Percentiles rank a stretch among this genome's conserved stretches.
Evolutionary conservation across 1,140 invertebrate genomes (phyloP).

Genomic region (Caenorhabditis briggsae): DNA sequence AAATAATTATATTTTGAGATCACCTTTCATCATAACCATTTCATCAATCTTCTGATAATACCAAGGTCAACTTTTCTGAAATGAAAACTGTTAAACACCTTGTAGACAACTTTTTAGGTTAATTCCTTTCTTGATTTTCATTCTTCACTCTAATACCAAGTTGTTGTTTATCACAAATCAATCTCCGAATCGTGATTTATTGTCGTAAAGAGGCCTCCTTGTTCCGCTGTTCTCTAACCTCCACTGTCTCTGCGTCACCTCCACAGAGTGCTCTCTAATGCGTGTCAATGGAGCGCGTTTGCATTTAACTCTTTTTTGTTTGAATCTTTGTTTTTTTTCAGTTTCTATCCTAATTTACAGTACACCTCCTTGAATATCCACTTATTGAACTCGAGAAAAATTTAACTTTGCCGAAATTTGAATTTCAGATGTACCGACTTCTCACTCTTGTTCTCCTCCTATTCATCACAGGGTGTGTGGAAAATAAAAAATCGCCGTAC

Average conservation of each 20-base stretch:
- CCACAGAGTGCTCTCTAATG: background rate
- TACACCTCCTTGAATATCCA: too few relatives aligned
- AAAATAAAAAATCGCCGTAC: conserved; percentile 10
- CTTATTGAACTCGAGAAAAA: background rate
- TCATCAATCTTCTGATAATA: too few relatives aligned
- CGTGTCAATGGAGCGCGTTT: background rate
- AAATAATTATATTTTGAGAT: too few relatives aligned
- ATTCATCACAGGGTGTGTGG: background rate
- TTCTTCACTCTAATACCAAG: background rate
- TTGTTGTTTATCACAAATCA: background rate
- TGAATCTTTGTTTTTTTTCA: background rate
- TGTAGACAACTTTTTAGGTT: background rate
- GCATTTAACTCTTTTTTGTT: background rate
- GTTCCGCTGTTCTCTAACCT: conserved; percentile 13
- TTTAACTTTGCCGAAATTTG: too few relatives aligned
- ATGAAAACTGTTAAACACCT: background rate
- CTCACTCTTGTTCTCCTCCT: background rate
- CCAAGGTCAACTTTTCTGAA: background rate
- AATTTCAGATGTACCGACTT: conserved; percentile 3
- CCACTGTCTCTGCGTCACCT: background rate
- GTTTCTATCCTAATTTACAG: background rate
- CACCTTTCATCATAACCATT: too few relatives aligned
- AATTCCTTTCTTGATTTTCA: background rate
- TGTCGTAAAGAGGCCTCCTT: background rate
- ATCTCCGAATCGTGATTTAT: conserved; percentile 4